Base-by-base conservation (phyloP, 2,888 invertebrate genomes). In the Meloe dianella region DNA sequence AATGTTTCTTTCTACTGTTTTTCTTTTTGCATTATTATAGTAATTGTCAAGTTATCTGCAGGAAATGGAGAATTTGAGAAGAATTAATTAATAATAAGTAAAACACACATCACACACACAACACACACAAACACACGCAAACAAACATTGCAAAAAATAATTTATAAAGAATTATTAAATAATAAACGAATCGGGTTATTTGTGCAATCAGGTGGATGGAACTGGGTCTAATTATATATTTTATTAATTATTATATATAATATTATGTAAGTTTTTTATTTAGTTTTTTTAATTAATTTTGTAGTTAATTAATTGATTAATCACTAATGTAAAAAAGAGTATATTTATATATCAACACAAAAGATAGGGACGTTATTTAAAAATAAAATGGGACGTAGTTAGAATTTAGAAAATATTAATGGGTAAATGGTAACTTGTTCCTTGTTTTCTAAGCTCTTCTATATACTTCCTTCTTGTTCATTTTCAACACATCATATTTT, bases 141-240 rank as follows among this genome's bases (percentile, higher is more conserved):
- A 41, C n/a, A 41, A n/a, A n/a, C n/a, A n/a, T n/a, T n/a, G n/a
- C n/a, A n/a, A n/a, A n/a, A n/a, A n/a, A n/a, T n/a, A n/a, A n/a
- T n/a, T n/a, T n/a, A 38, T 38, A n/a, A 60, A 41, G 56, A 41
- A 63, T 9, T 63, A 63, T 56, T 61, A 58, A 61, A 66, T 61
- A 59, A 72, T 75, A 76, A 71, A 74, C 73, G 78, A 79, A 89
- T 91, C 91, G 91, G 91, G 91, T 91, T 91, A 88, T 88, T 90
- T 91, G 91, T 92, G 91, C 91, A 92, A 91, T 92, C 90, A 87
- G 89, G 89, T 90, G 78, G 76, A 77, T 72, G 79, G 78, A 79
- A 74, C 75, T 78, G 77, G 78, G 79, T 76, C 74, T 73, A 73
- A 57, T 71, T 72, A 76, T 75, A 78, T 76, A 72, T 69, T 78